Conservation (phyloP, 2,797 vertebrate genomes). For the Typhlichthys subterraneus region DNA sequence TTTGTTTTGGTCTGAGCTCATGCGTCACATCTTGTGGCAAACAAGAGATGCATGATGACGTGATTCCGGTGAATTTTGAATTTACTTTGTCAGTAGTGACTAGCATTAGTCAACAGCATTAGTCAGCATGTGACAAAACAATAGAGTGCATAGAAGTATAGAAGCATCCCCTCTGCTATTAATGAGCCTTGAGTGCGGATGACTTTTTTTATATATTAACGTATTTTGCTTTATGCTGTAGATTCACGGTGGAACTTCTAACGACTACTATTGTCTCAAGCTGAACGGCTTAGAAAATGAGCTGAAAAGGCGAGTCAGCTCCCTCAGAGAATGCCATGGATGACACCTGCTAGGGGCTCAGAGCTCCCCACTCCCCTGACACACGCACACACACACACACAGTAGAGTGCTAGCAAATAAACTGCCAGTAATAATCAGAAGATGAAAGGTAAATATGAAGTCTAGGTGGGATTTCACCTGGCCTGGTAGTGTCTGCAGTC, state of each 20-base stretch:
- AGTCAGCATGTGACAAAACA: not conserved
- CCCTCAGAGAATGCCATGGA: conserved; percentile 30
- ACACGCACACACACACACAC: conserved; percentile 1
- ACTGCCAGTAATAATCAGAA: conserved; percentile 37
- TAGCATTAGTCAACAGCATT: conserved; percentile 7
- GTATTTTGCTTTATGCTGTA: conserved; percentile 1
- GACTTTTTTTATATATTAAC: not conserved
- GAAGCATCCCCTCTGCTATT: not conserved
- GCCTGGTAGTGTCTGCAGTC: conserved; percentile 26
- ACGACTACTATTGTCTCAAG: conserved; percentile 31
- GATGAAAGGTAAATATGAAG: conserved; percentile 63
- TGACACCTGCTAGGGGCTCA: conserved; percentile 43
- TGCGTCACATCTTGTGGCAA: too few relatives aligned
- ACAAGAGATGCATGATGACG: too few relatives aligned
- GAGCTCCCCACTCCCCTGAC: not conserved
- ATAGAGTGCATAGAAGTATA: not conserved
- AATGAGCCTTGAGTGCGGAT: conserved; percentile 11
- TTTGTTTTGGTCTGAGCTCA: too few relatives aligned
- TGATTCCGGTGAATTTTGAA: not conserved
- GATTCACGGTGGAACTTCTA: conserved; percentile 19
- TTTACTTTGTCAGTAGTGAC: conserved; percentile 9
- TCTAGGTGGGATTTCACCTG: conserved; percentile 33
- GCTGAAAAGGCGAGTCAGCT: conserved; percentile 44
- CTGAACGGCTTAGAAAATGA: conserved; percentile 41
- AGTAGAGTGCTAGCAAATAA: not conserved